Evolutionary conservation across 2,888 invertebrate genomes (phyloP), one percentile per base, ranked within the genome.

Genomic region (Epistrophe grossulariae): DNA sequence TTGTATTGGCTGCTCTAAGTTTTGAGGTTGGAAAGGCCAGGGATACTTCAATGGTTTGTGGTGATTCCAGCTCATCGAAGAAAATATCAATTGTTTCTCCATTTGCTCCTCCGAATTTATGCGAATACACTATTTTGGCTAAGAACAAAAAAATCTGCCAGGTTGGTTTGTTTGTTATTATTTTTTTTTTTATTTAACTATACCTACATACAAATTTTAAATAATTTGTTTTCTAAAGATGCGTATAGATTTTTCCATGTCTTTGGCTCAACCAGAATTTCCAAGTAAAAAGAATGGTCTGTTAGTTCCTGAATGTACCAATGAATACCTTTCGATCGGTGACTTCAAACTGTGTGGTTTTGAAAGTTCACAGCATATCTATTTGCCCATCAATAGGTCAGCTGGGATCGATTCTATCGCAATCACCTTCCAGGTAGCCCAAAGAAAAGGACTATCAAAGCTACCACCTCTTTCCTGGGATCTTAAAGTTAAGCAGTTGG

Each of bases 281-380:
- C 89, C 89, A 35, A 31, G 38, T 7, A 19, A 71, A 0, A 88
- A 84, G 0, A 89, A 89, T 19, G 79, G 60, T 4, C 71, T 90
- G 6, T 68, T 28, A 38, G 89, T 90, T 10, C 90, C 90, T 7
- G 89, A 90, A 68, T 92, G 92, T 84, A 77, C 76, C 1, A 7
- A 74, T 8, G 91, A 91, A 17, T 89, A 88, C 60, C 89, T 91
- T 11, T 72, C 84, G 88, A 90, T 91, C 40, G 89, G 89, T 28
- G 89, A 88, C 4, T 35, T 90, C 45, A 89, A 88, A 0, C 91
- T 95, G 0, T 95, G 95, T 79, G 95, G 95, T 0, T 94, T 94
- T 84, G 95, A 95, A 89, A 94, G 92, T 74, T 94, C 94, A 78
- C 95, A 95, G 78, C 95, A 95, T 89, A 91, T 90, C 83, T 90